Percentiles rank a stretch among this genome's conserved stretches.
Evolutionary conservation across 35 echinoderm and acorn worm species (phyloP).

Genomic region (Eucidaris tribuloides): DNA sequence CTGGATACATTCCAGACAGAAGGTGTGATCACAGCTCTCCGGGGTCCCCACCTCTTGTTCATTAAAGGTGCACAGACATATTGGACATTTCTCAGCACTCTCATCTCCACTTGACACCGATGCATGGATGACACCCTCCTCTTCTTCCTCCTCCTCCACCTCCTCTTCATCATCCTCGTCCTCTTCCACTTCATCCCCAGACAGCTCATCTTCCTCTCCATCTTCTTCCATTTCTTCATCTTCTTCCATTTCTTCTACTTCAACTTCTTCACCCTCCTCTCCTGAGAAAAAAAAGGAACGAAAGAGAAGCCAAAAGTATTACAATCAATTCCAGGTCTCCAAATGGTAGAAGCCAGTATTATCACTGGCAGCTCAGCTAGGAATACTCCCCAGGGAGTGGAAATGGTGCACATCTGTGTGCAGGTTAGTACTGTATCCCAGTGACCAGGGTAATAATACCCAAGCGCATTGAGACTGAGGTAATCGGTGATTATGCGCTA

Average conservation of each 20-base stretch:
- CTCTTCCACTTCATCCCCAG: background rate
- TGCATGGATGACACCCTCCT: constrained; percentile 19
- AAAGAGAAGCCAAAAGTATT: background rate
- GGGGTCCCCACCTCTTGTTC: constrained; percentile 85
- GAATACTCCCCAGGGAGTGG: background rate
- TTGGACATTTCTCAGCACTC: constrained; percentile 60
- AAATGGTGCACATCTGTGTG: background rate
- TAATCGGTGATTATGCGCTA: too few relatives aligned
- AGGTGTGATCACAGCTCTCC: constrained; percentile 93
- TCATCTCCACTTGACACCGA: constrained; percentile 32
- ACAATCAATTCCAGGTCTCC: background rate
- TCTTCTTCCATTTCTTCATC: constrained; percentile 28
- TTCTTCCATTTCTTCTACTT: background rate
- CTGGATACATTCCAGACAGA: constrained; percentile 89
- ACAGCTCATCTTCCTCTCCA: constrained; percentile 5
- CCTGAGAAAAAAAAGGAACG: background rate
- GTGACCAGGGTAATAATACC: too few relatives aligned
- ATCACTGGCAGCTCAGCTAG: background rate
- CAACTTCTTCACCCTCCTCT: constrained; percentile 23
- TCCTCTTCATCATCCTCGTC: constrained; percentile 18
- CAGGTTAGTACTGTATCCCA: background rate
- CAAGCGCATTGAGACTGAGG: too few relatives aligned
- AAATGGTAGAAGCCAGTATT: background rate
- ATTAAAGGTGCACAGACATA: constrained; percentile 58
- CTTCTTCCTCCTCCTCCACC: constrained; percentile 10